Evolutionary conservation across 2,113 vertebrate species (phyloP).

Genomic region (Erythrolamprus reginae): DNA sequence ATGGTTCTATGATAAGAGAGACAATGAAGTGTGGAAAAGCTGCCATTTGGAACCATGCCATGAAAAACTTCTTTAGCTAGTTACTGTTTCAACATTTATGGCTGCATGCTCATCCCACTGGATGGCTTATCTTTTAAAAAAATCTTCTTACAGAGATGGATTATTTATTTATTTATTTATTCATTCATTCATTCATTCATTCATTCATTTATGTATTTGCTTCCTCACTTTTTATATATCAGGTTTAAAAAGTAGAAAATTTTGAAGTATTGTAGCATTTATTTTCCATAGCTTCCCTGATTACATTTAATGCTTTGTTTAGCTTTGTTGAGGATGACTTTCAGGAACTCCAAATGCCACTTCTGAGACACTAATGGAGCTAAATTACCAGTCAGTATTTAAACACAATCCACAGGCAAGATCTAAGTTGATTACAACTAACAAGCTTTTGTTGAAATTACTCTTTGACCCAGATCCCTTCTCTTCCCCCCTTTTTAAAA

Average conservation of each 20-base stretch:
- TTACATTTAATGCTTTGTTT: conserved; percentile 15
- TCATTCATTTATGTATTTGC: not conserved
- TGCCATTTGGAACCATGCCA: not conserved
- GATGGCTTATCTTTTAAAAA: not conserved
- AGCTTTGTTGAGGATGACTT: conserved; percentile 36
- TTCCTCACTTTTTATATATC: not conserved
- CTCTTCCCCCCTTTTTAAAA: conserved; percentile 46
- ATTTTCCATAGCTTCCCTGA: not conserved
- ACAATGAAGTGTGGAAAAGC: not conserved
- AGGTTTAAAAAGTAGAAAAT: not conserved
- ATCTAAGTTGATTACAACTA: conserved; percentile 50
- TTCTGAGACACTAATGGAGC: conserved; percentile 46
- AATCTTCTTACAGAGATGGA: not conserved
- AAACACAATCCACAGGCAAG: conserved; percentile 54
- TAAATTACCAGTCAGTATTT: conserved; percentile 60
- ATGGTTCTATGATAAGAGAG: not conserved
- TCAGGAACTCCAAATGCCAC: not conserved
- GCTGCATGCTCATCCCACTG: not conserved
- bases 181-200: no score
- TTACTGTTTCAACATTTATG: not conserved
- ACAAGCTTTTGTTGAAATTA: conserved; percentile 34
- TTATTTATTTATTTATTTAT: not conserved
- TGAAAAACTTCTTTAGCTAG: not conserved
- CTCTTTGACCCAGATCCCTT: not conserved
- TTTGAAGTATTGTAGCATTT: not conserved